phyloP scores from a whole-genome alignment of 1,140 invertebrate species.

The Bombus impatiens region DNA sequence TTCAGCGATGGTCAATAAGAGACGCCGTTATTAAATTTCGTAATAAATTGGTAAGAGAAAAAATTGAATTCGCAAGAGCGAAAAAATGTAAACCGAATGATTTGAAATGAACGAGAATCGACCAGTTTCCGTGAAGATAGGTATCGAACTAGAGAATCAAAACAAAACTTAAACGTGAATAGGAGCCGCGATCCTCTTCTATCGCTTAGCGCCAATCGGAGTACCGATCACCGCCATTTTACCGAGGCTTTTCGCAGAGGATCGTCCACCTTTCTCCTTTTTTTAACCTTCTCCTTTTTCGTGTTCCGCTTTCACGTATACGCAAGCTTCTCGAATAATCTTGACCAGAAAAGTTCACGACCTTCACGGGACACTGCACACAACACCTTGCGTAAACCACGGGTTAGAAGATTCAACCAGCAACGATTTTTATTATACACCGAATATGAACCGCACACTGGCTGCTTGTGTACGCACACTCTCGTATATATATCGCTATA shows the following conservation, averaged over 20 bases:
- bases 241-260: conserved; percentile 60
- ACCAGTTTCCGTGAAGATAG: conserved; percentile 11
- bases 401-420: background rate
- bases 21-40: conserved; percentile 26
- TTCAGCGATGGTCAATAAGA: background rate
- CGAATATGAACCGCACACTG: conserved; percentile 46
- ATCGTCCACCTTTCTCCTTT: conserved; percentile 49
- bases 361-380: conserved; percentile 22
- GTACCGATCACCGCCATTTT: conserved; percentile 80
- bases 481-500: conserved; percentile 18
- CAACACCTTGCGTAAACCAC: conserved; percentile 1
- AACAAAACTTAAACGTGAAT: conserved; percentile 68
- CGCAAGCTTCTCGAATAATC: conserved; percentile 62
- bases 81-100: conserved; percentile 31
- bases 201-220: conserved; percentile 71
- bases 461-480: conserved; percentile 39
- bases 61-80: background rate
- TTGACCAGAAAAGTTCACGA: conserved; percentile 20
- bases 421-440: conserved; percentile 44
- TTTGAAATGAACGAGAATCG: conserved; percentile 32
- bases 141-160: conserved; percentile 46
- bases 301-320: conserved; percentile 13
- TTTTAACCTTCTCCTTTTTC: conserved; percentile 35
- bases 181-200: conserved; percentile 63
- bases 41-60: background rate